phyloP scores from a whole-genome alignment of 2,113 vertebrate species.

The Lepisosteus osseus region DNA sequence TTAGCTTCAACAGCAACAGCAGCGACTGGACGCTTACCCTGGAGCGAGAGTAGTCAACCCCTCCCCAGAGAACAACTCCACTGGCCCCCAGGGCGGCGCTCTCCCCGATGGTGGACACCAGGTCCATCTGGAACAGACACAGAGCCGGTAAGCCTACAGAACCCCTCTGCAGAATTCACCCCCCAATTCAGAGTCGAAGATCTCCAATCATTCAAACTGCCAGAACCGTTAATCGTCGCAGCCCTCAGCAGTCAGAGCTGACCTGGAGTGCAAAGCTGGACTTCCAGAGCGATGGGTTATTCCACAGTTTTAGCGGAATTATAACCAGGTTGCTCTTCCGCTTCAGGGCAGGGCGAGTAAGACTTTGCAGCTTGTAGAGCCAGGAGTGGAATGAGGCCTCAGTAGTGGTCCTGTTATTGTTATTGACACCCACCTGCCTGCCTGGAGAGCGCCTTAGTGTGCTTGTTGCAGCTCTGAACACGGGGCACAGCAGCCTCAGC shows the following conservation, averaged over 20 bases:
- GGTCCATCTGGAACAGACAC: slow-evolving; percentile 56
- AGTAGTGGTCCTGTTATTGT: no score
- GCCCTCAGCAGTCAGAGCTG: neutral
- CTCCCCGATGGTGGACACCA: slow-evolving; percentile 74
- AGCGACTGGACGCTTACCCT: slow-evolving; percentile 46
- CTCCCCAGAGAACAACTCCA: slow-evolving; percentile 77
- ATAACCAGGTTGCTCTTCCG: no score
- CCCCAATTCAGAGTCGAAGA: neutral
- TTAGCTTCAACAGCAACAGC: no score
- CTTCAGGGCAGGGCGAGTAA: no score
- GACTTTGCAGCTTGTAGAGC: no score
- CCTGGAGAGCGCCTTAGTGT: no score
- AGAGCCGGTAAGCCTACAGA: slow-evolving; percentile 13
- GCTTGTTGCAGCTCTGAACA: no score
- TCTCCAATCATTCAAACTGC: neutral
- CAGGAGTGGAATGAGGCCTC: no score
- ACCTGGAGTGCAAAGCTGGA: neutral
- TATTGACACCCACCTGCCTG: no score
- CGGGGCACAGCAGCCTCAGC: no score
- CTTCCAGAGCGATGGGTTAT: neutral
- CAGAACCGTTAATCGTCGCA: neutral
- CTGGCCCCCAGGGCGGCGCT: slow-evolving; percentile 73
- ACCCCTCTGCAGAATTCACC: neutral
- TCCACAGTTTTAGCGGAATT: no score
- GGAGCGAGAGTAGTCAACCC: slow-evolving; percentile 61